These are phyloP conservation scores for Menidia beryllina DNA, from an alignment of 2,113 vertebrate genomes.

Conservation along the genomic window DNA sequence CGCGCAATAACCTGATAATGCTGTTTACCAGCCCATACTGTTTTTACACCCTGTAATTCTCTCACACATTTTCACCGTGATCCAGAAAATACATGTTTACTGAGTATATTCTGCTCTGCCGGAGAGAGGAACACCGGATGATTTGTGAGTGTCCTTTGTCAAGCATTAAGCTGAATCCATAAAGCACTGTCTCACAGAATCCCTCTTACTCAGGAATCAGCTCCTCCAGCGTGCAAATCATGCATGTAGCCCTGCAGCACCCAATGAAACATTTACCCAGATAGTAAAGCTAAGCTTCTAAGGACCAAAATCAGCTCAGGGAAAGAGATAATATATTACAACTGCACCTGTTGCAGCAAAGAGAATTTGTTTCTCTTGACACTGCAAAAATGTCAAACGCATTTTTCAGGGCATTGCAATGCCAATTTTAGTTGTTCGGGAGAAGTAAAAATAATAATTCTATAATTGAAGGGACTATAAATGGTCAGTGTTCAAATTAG, in stretches of 20 bases:
- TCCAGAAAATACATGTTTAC: conserved; percentile 50
- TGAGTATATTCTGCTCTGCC: conserved; percentile 4
- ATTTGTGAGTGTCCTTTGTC: conserved; percentile 86
- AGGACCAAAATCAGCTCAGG: conserved; percentile 41
- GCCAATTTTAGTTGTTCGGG: conserved; percentile 22
- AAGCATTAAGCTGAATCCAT: conserved; percentile 43
- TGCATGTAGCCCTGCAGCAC: conserved; percentile 7
- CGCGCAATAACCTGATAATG: not conserved
- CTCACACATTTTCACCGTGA: conserved; percentile 33
- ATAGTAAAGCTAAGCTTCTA: conserved; percentile 47
- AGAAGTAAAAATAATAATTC: conserved; percentile 29
- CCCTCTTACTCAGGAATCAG: conserved; percentile 6
- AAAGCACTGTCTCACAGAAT: conserved; percentile 35
- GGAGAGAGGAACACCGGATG: conserved; percentile 54
- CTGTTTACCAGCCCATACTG: not conserved
- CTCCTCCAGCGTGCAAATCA: conserved; percentile 42
- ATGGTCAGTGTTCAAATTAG: conserved; percentile 47
- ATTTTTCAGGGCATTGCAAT: conserved; percentile 59
- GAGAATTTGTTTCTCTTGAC: conserved; percentile 17
- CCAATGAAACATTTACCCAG: conserved; percentile 59
- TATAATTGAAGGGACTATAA: conserved; percentile 79
- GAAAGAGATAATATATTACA: conserved; percentile 48
- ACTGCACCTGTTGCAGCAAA: conserved; percentile 34
- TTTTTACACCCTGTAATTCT: not conserved
- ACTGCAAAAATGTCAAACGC: conserved; percentile 31